Evolutionary conservation across 2,888 invertebrate genomes (phyloP).

Genomic region (Mellilla xanthometata): DNA sequence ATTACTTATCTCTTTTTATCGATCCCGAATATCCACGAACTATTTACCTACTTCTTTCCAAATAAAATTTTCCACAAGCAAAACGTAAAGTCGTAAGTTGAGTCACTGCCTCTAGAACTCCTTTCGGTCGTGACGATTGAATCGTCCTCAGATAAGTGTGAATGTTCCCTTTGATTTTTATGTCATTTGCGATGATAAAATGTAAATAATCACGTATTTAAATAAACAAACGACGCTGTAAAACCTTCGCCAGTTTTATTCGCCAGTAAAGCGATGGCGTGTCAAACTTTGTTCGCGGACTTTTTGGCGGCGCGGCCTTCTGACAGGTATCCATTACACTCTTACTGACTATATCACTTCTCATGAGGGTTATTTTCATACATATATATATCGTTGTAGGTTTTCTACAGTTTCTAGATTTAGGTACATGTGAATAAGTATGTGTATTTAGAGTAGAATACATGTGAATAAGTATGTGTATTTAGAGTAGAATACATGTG

Average conservation of each 20-base stretch:
- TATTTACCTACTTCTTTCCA: no score
- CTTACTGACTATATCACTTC: no score
- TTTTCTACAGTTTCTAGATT: no score
- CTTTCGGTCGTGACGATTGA: conserved; percentile 38
- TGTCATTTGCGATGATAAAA: conserved; percentile 47
- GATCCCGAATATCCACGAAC: no score
- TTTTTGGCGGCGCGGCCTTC: conserved; percentile 1
- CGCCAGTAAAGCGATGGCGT: conserved; percentile 21
- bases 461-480: no score
- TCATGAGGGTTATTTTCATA: no score
- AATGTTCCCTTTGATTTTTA: conserved; percentile 41
- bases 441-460: no score
- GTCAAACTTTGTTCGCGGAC: conserved; percentile 4
- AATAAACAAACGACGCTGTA: conserved; percentile 50
- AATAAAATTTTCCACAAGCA: no score
- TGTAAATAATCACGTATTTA: conserved; percentile 51
- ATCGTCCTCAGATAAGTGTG: conserved; percentile 44
- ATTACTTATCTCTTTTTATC: no score
- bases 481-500: no score
- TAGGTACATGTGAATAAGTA: no score
- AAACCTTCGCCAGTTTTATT: conserved; percentile 36
- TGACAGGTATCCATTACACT: conserved; percentile 4
- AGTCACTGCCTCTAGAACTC: conserved; percentile 15
- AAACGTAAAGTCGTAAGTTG: neutral
- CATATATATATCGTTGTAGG: no score